phyloP scores from a whole-genome alignment of 2,113 vertebrate species.

The Onychorhynchus coronatus region DNA sequence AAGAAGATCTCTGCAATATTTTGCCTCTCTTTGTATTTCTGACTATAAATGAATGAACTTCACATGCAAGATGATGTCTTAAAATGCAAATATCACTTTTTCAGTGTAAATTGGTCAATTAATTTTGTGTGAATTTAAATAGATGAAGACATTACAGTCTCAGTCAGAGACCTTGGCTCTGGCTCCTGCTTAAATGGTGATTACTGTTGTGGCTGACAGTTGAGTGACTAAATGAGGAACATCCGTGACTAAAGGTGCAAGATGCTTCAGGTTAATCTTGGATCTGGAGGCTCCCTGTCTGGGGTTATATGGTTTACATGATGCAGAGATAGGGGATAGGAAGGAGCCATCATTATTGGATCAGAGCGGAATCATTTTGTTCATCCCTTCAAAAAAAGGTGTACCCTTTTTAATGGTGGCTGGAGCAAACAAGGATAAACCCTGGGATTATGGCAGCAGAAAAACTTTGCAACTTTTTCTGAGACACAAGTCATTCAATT shows the following conservation, averaged over 20 bases:
- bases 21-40: neutral
- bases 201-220: neutral
- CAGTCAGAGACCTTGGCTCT: neutral
- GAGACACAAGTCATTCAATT: neutral
- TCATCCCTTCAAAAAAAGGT: neutral
- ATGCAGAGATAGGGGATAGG: neutral
- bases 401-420: neutral
- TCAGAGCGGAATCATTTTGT: neutral
- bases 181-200: neutral
- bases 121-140: neutral
- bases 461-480: neutral
- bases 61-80: neutral
- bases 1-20: neutral
- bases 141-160: neutral
- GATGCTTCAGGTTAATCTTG: conserved; percentile 9
- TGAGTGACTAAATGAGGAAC: neutral
- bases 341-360: neutral
- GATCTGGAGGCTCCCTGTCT: neutral
- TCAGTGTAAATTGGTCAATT: neutral
- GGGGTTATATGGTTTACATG: neutral
- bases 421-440: neutral
- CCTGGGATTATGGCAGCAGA: neutral
- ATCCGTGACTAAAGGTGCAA: neutral
- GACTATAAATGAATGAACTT: neutral
- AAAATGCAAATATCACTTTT: neutral